Evolutionary conservation across 2,797 vertebrate species (phyloP).

Genomic region (Erpetoichthys calabaricus): DNA sequence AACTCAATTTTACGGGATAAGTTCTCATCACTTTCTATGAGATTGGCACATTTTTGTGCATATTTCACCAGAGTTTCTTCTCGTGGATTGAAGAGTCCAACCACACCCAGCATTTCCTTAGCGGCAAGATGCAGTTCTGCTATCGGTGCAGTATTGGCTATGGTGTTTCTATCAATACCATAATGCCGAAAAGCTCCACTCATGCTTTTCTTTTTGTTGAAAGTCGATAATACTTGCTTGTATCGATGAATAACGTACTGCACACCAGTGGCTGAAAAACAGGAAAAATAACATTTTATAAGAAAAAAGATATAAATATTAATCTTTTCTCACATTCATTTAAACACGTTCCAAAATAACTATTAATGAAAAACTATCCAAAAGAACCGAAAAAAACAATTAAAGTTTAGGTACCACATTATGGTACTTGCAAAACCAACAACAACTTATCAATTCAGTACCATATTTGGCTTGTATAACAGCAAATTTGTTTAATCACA

Average conservation of each 20-base stretch:
- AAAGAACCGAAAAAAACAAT: too few relatives aligned
- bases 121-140: slow-evolving; percentile 43
- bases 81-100: slow-evolving; percentile 41
- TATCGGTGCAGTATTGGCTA: slow-evolving; percentile 47
- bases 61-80: slow-evolving; percentile 50
- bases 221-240: slow-evolving; percentile 44
- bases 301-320: too few relatives aligned
- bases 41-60: slow-evolving; percentile 38
- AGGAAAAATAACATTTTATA: neutral
- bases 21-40: slow-evolving; percentile 38
- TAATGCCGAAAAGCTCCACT: slow-evolving; percentile 47
- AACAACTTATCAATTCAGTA: too few relatives aligned
- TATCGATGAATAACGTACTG: slow-evolving; percentile 56
- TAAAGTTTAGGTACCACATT: too few relatives aligned
- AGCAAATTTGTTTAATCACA: too few relatives aligned
- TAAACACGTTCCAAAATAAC: too few relatives aligned
- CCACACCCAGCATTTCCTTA: slow-evolving; percentile 36
- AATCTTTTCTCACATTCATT: too few relatives aligned
- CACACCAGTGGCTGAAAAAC: slow-evolving; percentile 39
- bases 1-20: slow-evolving; percentile 40
- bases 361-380: too few relatives aligned
- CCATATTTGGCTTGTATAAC: too few relatives aligned
- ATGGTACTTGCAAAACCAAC: too few relatives aligned
- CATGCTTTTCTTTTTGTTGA: slow-evolving; percentile 53
- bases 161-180: slow-evolving; percentile 50